Evolutionary conservation across 1,140 invertebrate species (phyloP).

Genomic region (Limonius californicus): DNA sequence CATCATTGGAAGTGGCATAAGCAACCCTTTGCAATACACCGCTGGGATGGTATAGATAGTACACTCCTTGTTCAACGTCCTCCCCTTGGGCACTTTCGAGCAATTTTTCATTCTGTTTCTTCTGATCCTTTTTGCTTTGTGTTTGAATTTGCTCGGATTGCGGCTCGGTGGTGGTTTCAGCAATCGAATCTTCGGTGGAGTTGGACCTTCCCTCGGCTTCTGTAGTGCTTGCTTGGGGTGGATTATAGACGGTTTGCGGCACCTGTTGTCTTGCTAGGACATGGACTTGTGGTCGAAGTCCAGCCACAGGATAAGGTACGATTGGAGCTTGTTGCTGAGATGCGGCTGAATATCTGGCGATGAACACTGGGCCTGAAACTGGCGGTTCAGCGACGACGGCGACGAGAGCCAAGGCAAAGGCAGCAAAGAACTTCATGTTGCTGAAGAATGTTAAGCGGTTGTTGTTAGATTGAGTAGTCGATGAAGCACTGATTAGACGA

Average conservation of each 20-base stretch:
- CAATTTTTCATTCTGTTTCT: slow-evolving; percentile 22
- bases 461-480: neutral
- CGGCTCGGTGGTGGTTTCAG: slow-evolving; percentile 29
- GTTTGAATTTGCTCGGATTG: slow-evolving; percentile 19
- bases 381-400: slow-evolving; percentile 9
- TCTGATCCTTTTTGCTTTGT: slow-evolving; percentile 19
- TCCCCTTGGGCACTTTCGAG: slow-evolving; percentile 16
- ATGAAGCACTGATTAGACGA: neutral
- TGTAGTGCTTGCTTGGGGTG: slow-evolving; percentile 14
- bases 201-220: slow-evolving; percentile 17
- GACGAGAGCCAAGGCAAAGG: neutral
- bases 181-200: slow-evolving; percentile 12
- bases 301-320: slow-evolving; percentile 10
- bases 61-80: slow-evolving; percentile 46
- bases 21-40: slow-evolving; percentile 52
- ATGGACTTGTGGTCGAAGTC: slow-evolving; percentile 16
- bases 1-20: slow-evolving; percentile 51
- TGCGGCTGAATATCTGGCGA: neutral
- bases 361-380: neutral
- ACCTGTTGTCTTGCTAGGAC: neutral
- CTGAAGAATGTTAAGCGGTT: too few relatives aligned
- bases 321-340: neutral
- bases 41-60: slow-evolving; percentile 53
- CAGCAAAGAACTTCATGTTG: neutral
- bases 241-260: slow-evolving; percentile 8